These are phyloP conservation scores for Rhagologus leucostigma DNA, from an alignment of 2,113 vertebrate species.

Conservation along the genomic window DNA sequence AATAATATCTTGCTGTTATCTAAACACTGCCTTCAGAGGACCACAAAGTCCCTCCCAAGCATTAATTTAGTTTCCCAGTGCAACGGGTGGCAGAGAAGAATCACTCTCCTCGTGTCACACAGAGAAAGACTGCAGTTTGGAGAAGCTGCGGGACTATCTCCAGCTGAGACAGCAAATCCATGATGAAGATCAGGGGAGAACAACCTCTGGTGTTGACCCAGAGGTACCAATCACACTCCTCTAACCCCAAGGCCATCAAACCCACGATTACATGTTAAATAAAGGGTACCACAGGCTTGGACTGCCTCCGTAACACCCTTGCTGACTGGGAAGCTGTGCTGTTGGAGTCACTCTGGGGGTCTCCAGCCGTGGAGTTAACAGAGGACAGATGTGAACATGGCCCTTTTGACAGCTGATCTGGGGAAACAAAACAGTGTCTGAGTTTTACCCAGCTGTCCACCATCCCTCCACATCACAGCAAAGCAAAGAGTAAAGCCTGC, in stretches of 20 bases:
- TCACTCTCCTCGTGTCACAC: background rate
- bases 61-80: background rate
- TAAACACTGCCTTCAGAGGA: background rate
- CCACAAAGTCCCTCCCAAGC: background rate
- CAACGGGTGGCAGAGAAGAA: background rate
- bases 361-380: conserved; percentile 71
- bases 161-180: background rate
- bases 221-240: background rate
- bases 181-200: background rate
- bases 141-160: background rate
- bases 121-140: background rate
- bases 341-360: conserved; percentile 65
- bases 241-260: background rate
- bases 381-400: conserved; percentile 80
- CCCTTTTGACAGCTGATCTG: conserved; percentile 81
- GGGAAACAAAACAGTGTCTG: background rate
- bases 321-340: conserved; percentile 35
- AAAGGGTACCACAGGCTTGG: conserved; percentile 83
- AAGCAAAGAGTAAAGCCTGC: background rate
- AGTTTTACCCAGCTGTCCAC: background rate
- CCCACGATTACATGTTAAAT: background rate
- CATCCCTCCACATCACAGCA: background rate
- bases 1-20: background rate
- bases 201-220: background rate
- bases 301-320: conserved; percentile 76